phyloP scores from a whole-genome alignment of 2,888 invertebrate genomes.

The Stenchaetothrips biformis region DNA sequence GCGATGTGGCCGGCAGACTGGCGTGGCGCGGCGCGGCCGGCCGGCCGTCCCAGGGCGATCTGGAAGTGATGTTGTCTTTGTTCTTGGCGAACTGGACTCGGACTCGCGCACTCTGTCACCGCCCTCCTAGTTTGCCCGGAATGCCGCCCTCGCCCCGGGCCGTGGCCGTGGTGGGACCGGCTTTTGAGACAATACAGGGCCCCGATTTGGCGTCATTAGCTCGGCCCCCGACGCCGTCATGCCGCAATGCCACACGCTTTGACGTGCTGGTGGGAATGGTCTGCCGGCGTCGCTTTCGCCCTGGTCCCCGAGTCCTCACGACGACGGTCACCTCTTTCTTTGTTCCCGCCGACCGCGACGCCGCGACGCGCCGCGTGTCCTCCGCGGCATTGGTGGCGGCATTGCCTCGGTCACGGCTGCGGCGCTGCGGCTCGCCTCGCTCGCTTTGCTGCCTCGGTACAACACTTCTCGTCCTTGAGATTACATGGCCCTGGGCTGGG shows the following conservation, averaged over 20 bases:
- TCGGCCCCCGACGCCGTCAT: too few species aligned
- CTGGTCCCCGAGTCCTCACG: not conserved
- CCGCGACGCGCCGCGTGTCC: not conserved
- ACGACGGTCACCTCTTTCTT: not conserved
- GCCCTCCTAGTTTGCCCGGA: too few species aligned
- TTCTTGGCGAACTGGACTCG: slow-evolving; percentile 15
- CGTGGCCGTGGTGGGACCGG: not conserved
- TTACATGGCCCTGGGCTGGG: slow-evolving; percentile 15
- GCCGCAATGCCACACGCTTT: too few species aligned
- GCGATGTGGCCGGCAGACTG: not conserved
- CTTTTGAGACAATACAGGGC: not conserved
- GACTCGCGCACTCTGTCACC: too few species aligned
- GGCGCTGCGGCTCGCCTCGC: too few species aligned
- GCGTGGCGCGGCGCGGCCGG: not conserved
- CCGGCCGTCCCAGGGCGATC: not conserved
- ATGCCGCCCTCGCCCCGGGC: not conserved
- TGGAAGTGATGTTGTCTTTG: not conserved
- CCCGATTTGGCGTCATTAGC: too few species aligned
- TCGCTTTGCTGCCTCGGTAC: too few species aligned
- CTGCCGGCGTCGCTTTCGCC: not conserved
- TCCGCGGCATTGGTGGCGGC: too few species aligned
- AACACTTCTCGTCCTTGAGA: not conserved
- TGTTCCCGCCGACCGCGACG: not conserved
- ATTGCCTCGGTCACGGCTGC: too few species aligned
- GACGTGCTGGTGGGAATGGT: not conserved